Percentiles rank a stretch among this genome's conserved stretches.
Conservation (phyloP, 2,888 invertebrate genomes). For the Agrotis exclamationis region DNA sequence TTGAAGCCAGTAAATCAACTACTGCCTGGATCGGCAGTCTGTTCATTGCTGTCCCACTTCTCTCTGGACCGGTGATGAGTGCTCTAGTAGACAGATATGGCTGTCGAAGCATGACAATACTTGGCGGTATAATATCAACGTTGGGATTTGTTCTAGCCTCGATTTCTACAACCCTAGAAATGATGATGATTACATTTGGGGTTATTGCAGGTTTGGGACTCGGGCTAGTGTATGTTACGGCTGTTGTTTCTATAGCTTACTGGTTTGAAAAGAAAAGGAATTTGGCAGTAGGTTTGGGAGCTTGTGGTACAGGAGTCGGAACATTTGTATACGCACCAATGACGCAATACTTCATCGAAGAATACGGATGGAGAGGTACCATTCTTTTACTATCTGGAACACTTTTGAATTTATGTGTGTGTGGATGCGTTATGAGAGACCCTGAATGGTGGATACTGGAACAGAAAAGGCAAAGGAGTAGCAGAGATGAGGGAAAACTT, state of each 20-base stretch:
- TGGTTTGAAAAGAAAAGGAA: conserved; percentile 97
- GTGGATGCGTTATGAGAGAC: conserved; percentile 96
- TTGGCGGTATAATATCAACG: conserved; percentile 94
- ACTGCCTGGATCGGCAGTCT: conserved; percentile 98
- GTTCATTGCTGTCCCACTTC: conserved; percentile 96
- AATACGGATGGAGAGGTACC: conserved; percentile 97
- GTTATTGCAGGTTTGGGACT: conserved; percentile 96
- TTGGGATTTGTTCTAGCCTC: conserved; percentile 95
- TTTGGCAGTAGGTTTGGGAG: conserved; percentile 96
- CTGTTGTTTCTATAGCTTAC: conserved; percentile 97
- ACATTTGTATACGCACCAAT: conserved; percentile 97
- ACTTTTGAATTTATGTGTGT: conserved; percentile 96
- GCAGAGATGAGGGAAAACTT: conserved; percentile 71
- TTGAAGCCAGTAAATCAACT: conserved; percentile 95
- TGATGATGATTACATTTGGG: conserved; percentile 96
- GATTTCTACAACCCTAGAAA: conserved; percentile 93
- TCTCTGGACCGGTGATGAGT: conserved; percentile 96
- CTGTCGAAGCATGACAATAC: conserved; percentile 94
- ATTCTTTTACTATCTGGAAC: conserved; percentile 95
- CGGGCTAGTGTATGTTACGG: conserved; percentile 96
- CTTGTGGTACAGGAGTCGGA: conserved; percentile 97
- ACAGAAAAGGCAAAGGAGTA: conserved; percentile 89
- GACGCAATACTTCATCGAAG: conserved; percentile 94
- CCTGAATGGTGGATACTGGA: conserved; percentile 95
- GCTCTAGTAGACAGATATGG: conserved; percentile 96